Conservation (phyloP, 1,140 invertebrate genomes). For the Phymorhynchus buccinoides region DNA sequence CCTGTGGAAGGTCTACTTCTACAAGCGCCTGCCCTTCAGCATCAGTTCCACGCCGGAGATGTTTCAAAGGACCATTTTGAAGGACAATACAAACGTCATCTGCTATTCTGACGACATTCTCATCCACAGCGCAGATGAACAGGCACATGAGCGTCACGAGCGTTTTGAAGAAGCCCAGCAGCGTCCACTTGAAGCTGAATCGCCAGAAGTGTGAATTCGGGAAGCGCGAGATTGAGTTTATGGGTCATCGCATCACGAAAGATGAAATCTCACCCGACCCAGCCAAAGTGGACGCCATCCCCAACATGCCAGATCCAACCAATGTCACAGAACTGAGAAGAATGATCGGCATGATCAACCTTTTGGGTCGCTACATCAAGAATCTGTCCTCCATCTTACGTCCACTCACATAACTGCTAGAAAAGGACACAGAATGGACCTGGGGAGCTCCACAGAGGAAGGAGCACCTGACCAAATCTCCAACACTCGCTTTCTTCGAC, state of each 20-base stretch:
- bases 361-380: slow-evolving; percentile 38
- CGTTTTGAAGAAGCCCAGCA: background rate
- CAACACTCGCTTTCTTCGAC: slow-evolving; percentile 18
- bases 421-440: slow-evolving; percentile 45
- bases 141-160: slow-evolving; percentile 44
- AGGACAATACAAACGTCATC: too few species aligned
- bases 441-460: slow-evolving; percentile 9
- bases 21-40: slow-evolving; percentile 45
- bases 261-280: slow-evolving; percentile 52
- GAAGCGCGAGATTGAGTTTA: slow-evolving; percentile 36
- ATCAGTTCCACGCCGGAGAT: slow-evolving; percentile 46
- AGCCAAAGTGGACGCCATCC: slow-evolving; percentile 25
- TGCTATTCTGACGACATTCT: too few species aligned
- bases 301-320: background rate
- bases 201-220: background rate
- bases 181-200: slow-evolving; percentile 34
- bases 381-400: slow-evolving; percentile 29
- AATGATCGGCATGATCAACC: slow-evolving; percentile 32
- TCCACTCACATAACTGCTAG: slow-evolving; percentile 29
- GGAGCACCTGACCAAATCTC: slow-evolving; percentile 43
- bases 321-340: slow-evolving; percentile 5
- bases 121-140: slow-evolving; percentile 30
- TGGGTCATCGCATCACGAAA: slow-evolving; percentile 53
- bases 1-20: slow-evolving; percentile 46
- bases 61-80: slow-evolving; percentile 44